Base-by-base conservation (phyloP, 2,888 invertebrate species). In the Mechanitis messenoides region DNA sequence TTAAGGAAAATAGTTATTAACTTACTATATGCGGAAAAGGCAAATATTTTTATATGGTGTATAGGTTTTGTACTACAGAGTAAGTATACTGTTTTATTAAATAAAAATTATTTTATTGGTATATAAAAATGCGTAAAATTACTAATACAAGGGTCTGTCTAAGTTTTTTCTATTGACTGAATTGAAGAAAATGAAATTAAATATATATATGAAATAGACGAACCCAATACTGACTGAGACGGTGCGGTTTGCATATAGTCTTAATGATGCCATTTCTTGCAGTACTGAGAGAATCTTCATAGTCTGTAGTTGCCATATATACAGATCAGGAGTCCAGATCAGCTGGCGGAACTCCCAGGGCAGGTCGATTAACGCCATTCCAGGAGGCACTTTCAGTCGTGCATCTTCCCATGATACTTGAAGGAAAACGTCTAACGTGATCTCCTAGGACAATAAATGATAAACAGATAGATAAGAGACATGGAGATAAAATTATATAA, bases 151-250 rank as follows among this genome's bases (percentile, higher is more conserved):
- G 35, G 6, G 35, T 5, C 35, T 20, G 9, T 9, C 7, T 42
- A 11, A 42, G 9, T 42, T 42, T 42, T 42, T 9, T 20, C 9
- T 47, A 20, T 20, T 20, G 1, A 2, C 20, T 47, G 6, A 47
- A 20, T 20, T 20, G 46, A 46, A n/a, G 11, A 2, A 46, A 3
- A 46, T n/a, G 6, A 11, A 28, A 28, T 7, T 31, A 9, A 38
- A 33, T 50, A 42, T 42, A 11, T 38, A 55, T 33, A 60, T 28
- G 20, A 47, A 45, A 20, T 45, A 55, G 74, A 89, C 90, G 86
- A 85, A 92, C 92, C 92, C 92, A 79, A 92, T 92, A 89, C 92
- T 92, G 82, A 92, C 91, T 79, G 92, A 91, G 79, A 93, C 89
- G 77, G 92, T 92, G 83, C 91, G 91, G 81, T 93, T 92, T 68